Conservation (phyloP, 2,113 vertebrate genomes). For the Percopsis transmontana region DNA sequence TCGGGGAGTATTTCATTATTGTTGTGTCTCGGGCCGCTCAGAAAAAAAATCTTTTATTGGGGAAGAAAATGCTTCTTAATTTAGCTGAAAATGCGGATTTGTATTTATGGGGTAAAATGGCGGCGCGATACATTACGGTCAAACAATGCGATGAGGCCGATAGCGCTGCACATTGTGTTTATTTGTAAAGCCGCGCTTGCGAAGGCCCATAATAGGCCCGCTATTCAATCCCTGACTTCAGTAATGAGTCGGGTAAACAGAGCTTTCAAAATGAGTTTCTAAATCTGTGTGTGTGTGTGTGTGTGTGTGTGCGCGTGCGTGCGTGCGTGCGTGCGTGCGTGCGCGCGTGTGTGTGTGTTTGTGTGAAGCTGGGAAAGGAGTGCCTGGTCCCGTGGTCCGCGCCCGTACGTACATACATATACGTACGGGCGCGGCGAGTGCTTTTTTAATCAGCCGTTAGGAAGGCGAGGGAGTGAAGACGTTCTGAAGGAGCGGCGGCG, state of each 20-base stretch:
- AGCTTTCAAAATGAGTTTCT: slow-evolving; percentile 76
- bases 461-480: slow-evolving; percentile 80
- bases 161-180: slow-evolving; percentile 66
- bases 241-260: slow-evolving; percentile 76
- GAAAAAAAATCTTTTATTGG: slow-evolving; percentile 65
- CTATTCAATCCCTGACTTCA: slow-evolving; percentile 66
- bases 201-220: slow-evolving; percentile 64
- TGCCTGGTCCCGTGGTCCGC: slow-evolving; percentile 39
- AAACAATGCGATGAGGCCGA: slow-evolving; percentile 71
- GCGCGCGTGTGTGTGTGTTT: slow-evolving; percentile 30
- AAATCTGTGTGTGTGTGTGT: slow-evolving; percentile 54
- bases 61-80: slow-evolving; percentile 75
- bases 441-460: slow-evolving; percentile 85
- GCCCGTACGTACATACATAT: too few species aligned
- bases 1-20: slow-evolving; percentile 58
- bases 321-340: background rate
- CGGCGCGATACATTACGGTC: slow-evolving; percentile 67
- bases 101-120: slow-evolving; percentile 56
- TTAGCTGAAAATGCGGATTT: slow-evolving; percentile 69
- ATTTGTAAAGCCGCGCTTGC: slow-evolving; percentile 70
- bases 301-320: slow-evolving; percentile 40
- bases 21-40: slow-evolving; percentile 54
- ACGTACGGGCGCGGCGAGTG: too few species aligned
- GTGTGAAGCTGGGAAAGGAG: background rate
- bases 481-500: slow-evolving; percentile 80